These are phyloP conservation scores for Thaumetopoea pityocampa DNA, from an alignment of 1,140 invertebrate genomes.

Conservation along the genomic window DNA sequence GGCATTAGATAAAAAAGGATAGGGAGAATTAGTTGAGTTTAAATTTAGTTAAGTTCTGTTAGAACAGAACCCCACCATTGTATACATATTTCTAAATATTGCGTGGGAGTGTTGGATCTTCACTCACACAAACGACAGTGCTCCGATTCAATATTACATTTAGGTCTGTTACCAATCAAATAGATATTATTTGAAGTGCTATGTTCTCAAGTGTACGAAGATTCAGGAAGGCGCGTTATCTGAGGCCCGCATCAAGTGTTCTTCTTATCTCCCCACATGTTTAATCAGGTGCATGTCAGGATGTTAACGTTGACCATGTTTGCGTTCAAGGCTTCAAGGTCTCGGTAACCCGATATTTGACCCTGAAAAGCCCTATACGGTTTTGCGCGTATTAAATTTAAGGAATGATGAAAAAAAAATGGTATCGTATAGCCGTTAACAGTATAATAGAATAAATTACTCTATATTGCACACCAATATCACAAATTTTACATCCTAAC, in stretches of 20 bases:
- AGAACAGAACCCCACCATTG: too few species aligned
- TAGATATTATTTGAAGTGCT: conserved; percentile 8
- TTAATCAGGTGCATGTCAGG: conserved; percentile 63
- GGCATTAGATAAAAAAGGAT: too few species aligned
- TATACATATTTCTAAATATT: too few species aligned
- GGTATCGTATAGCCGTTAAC: conserved; percentile 1
- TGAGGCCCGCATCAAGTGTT: conserved; percentile 64
- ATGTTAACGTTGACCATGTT: conserved; percentile 46
- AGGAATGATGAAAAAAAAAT: conserved; percentile 7
- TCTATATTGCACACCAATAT: too few species aligned
- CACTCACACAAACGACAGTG: not conserved
- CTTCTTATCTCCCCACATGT: conserved; percentile 64
- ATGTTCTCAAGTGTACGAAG: conserved; percentile 32
- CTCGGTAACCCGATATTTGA: conserved; percentile 35
- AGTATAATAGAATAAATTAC: too few species aligned
- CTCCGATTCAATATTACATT: conserved; percentile 1
- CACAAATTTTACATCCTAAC: too few species aligned
- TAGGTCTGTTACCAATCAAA: conserved; percentile 11
- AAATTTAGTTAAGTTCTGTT: too few species aligned
- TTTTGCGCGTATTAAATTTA: conserved; percentile 42
- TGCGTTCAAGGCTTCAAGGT: conserved; percentile 42
- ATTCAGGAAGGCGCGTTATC: conserved; percentile 60
- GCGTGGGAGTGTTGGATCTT: not conserved
- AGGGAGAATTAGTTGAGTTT: too few species aligned
- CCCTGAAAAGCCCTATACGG: conserved; percentile 55